Evolutionary conservation across 2,113 vertebrate genomes (phyloP).

Genomic region (Cyphomyrus discorhynchus): DNA sequence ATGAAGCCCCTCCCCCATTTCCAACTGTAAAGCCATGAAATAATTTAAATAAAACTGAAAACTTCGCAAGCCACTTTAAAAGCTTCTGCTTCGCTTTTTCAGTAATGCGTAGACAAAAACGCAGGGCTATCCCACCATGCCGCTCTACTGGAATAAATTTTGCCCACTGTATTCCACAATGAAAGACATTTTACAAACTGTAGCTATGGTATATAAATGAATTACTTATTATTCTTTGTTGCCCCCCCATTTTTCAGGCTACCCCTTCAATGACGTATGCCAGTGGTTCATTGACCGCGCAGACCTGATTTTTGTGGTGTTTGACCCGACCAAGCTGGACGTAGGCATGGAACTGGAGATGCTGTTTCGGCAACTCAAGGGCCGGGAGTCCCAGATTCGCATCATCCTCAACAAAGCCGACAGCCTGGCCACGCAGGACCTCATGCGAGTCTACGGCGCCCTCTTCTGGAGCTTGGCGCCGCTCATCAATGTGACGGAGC

Average conservation of each 20-base stretch:
- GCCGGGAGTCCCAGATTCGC: constrained; percentile 93
- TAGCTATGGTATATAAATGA: background rate
- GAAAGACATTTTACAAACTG: background rate
- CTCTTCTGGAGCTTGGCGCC: constrained; percentile 98
- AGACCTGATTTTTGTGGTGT: constrained; percentile 94
- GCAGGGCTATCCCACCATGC: background rate
- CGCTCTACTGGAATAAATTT: background rate
- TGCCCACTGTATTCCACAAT: background rate
- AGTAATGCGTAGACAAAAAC: background rate
- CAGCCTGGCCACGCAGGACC: constrained; percentile 89
- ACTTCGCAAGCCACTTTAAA: background rate
- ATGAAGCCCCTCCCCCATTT: too few species aligned
- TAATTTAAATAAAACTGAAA: background rate
- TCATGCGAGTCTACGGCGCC: constrained; percentile 94
- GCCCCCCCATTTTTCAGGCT: constrained; percentile 58
- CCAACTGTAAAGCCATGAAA: background rate
- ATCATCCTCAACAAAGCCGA: constrained; percentile 98
- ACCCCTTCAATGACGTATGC: constrained; percentile 96
- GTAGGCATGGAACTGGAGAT: constrained; percentile 94
- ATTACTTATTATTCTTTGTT: constrained; percentile 1
- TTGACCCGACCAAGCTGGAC: constrained; percentile 93
- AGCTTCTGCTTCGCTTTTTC: background rate
- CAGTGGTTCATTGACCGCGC: constrained; percentile 99
- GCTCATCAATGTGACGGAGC: constrained; percentile 94
- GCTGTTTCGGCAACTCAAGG: constrained; percentile 92